Base-by-base conservation (phyloP, 1,140 invertebrate species). In the Papilio polytes region DNA sequence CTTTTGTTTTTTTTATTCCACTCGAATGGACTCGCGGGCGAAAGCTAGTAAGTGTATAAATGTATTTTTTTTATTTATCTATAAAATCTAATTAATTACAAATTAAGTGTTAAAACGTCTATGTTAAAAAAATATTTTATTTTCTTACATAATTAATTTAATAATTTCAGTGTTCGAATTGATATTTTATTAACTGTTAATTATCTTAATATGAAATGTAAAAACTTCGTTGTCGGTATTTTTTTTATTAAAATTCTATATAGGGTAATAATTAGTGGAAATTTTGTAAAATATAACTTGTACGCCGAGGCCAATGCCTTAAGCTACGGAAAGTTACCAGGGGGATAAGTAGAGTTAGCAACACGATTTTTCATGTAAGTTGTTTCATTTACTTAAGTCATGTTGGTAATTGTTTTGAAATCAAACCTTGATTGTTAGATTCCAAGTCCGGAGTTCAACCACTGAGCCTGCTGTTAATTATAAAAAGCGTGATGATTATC, bases 401-500 rank as follows among this genome's bases (percentile, higher is more conserved):
- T 59, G n/a, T 59, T 22, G 6, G 22, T 26, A 22, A 12, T 12
- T 22, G 2, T 10, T 12, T 66, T 10, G 26, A 3, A 26, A 31
- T 26, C 22, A 12, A 66, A 66, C 63, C 12, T 3, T 10, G 63
- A 66, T 66, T 31, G 10, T 66, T 31, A 66, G 22, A 6, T 26
- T 66, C n/a, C 26, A 66, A 66, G 26, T 15, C 22, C 63, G 4
- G 4, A 56, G 18, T 66, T 10, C 10, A 26, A 26, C 12, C 22
- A 66, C 59, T 26, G 63, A 36, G 63, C 8, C 22, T 70, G 20
- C 31, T 76, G 20, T n/a, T 74, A 15, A 76, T 76, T 74, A 83
- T 85, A 89, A 87, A 87, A 88, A 85, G 59, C 74, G 81, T 81
- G 84, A 82, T 82, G 82, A 87, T 90, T 90, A 91, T 86, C 87